Evolutionary conservation across 2,888 invertebrate species (phyloP), one percentile per base, ranked within the genome.

Genomic region (Scaptomyza polygonia): DNA sequence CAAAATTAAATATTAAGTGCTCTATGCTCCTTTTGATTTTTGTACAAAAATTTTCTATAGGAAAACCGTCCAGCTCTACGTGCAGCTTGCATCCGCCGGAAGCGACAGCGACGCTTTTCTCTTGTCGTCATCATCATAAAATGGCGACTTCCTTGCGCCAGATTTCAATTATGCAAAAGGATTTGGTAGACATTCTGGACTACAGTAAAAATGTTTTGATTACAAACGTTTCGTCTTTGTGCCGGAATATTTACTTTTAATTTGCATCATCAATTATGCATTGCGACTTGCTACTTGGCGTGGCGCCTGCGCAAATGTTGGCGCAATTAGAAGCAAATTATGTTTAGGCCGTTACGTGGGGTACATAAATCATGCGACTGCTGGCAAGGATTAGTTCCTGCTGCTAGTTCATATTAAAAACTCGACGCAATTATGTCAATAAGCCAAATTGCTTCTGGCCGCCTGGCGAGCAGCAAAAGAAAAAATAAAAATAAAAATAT

Each of bases 161-260:
- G 39, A 52, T 73, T 79, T 87, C 86, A 85, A 85, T 84, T 84
- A 84, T 85, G 87, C 86, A 87, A 67, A 66, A 62, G 71, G 71
- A 76, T 77, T 78, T 58, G 51, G 48, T 27, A 25, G 40, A 52
- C 59, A 62, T 58, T 25, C 39, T 55, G 48, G 43, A 44, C 75
- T 45, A 59, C 61, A 47, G n/a, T 11, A 9, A 25, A 53, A 68
- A 71, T 70, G 56, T 68, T 75, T 64, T 56, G 64, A 61, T 71
- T 57, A 32, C 51, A 36, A 36, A 42, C 44, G 52, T 25, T 43
- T 63, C 42, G 58, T 70, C 21, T 44, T 32, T 30, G 52, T 29
- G 40, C 32, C 9, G 30, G 59, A 59, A 74, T 82, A 81, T 81
- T 83, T 81, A 51, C 69, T 67, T 86, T 86, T 83, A 83, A 81